Conservation (phyloP, 2,888 invertebrate genomes). For the Hydriomena furcata region DNA sequence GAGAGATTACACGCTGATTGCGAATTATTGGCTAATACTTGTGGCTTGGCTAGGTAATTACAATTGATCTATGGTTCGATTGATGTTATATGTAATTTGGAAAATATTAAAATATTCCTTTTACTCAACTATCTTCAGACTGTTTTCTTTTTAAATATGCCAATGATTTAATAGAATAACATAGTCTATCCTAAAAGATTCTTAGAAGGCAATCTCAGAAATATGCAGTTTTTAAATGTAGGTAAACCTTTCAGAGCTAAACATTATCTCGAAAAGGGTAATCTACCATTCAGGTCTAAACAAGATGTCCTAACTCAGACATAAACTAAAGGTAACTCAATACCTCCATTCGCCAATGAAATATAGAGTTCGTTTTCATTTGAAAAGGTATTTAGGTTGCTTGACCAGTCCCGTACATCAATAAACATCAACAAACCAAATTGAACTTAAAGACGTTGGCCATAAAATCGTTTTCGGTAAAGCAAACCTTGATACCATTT, state of each 20-base stretch:
- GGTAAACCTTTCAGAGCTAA: too few relatives aligned
- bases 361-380: constrained; percentile 42
- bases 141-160: too few relatives aligned
- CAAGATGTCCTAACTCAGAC: constrained; percentile 59
- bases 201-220: too few relatives aligned
- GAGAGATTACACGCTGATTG: constrained; percentile 28
- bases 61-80: constrained; percentile 3
- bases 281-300: constrained; percentile 54
- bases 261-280: constrained; percentile 45
- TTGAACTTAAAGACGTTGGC: constrained; percentile 27
- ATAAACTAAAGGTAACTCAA: constrained; percentile 18
- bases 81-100: background rate
- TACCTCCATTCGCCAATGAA: constrained; percentile 36
- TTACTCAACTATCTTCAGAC: too few relatives aligned
- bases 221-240: too few relatives aligned
- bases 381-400: constrained; percentile 14
- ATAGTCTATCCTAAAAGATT: too few relatives aligned
- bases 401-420: constrained; percentile 39
- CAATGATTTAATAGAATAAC: too few relatives aligned
- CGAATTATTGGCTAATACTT: constrained; percentile 13
- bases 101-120: too few relatives aligned
- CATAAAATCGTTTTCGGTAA: constrained; percentile 38
- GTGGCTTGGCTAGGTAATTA: constrained; percentile 6
- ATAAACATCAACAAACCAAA: constrained; percentile 23
- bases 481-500: constrained; percentile 39